These are phyloP conservation scores for Thecophora atra DNA, from an alignment of 2,888 invertebrate species.

Conservation along the genomic window DNA sequence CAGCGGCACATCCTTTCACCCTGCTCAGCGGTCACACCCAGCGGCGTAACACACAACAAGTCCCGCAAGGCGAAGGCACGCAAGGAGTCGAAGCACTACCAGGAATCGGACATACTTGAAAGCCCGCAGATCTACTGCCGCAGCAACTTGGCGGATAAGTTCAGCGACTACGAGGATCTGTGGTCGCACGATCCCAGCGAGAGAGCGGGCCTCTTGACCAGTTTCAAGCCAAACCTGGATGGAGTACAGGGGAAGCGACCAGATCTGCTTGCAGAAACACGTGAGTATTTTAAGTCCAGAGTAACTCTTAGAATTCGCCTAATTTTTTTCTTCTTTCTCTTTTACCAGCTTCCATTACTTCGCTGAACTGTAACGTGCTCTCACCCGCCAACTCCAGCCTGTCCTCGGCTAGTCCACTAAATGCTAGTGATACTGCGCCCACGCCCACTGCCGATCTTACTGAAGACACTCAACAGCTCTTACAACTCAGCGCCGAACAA, in stretches of 20 bases:
- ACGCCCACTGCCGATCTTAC: conserved; percentile 43
- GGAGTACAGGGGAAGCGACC: conserved; percentile 66
- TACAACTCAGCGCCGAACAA: conserved; percentile 54
- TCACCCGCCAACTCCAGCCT: conserved; percentile 63
- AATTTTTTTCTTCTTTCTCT: background rate
- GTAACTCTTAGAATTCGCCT: background rate
- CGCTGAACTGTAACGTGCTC: conserved; percentile 69
- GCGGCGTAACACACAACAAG: conserved; percentile 57
- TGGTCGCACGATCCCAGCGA: conserved; percentile 78
- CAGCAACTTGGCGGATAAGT: conserved; percentile 90
- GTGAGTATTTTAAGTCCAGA: conserved; percentile 52
- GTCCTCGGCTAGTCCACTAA: conserved; percentile 52
- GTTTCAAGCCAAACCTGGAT: conserved; percentile 61
- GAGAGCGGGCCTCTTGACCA: conserved; percentile 68
- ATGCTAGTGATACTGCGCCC: conserved; percentile 41
- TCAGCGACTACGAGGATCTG: conserved; percentile 94
- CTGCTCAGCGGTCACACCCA: conserved; percentile 63
- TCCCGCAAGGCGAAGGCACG: conserved; percentile 68
- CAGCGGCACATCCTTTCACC: conserved; percentile 66
- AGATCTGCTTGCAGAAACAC: conserved; percentile 72
- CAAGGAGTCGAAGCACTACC: conserved; percentile 77
- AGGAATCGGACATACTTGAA: conserved; percentile 85
- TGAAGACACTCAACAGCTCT: conserved; percentile 54
- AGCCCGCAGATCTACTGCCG: conserved; percentile 84
- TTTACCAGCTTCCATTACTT: conserved; percentile 68